Evolutionary conservation across 2,113 vertebrate genomes (phyloP), one percentile per base, ranked within the genome.

Genomic region (Planiliza haematocheilus): DNA sequence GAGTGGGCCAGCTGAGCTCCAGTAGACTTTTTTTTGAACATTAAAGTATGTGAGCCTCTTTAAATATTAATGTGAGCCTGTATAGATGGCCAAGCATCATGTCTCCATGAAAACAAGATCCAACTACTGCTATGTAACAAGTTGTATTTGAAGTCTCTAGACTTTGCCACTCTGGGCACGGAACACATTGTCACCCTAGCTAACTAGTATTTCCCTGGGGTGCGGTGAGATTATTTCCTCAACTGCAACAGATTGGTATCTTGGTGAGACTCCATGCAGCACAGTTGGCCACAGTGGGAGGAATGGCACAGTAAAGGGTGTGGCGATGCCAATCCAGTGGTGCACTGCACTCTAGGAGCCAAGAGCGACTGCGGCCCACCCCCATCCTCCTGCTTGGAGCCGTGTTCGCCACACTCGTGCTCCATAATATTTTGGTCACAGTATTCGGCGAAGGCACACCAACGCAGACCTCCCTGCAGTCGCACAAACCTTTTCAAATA

Each of bases 211-310:
- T 49, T 66, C 62, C 60, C 30, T 18, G 7, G 43, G 20, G 51
- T 39, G 24, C 34, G 17, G 12, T 55, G 74, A 45, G 38, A 21
- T 65, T 70, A 70, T 74, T 71, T 85, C 16, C 61, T 59, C 34
- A 38, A 63, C 18, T 72, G 17, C 58, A 51, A 55, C 17, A 64
- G 48, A 77, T 77, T 77, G 1, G 14, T 58, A 49, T 70, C 39
- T 76, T 69, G 59, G 68, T 68, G 70, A 63, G 74, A 62, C 2
- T 10, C 30, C 7, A 8, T 37, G 46, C 24, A 24, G 42, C 50
- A 53, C 55, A 67, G 16, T 58, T 13, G 53, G 7, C 45, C 38
- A 37, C 53, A 65, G 58, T 45, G 24, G 55, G 50, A 48, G 21
- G 34, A 62, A 60, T 69, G 37, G 42, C 11, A 39, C 45, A 17